Evolutionary conservation across 2,113 vertebrate genomes (phyloP), one percentile per base, ranked within the genome.

Genomic region (Indri indri): DNA sequence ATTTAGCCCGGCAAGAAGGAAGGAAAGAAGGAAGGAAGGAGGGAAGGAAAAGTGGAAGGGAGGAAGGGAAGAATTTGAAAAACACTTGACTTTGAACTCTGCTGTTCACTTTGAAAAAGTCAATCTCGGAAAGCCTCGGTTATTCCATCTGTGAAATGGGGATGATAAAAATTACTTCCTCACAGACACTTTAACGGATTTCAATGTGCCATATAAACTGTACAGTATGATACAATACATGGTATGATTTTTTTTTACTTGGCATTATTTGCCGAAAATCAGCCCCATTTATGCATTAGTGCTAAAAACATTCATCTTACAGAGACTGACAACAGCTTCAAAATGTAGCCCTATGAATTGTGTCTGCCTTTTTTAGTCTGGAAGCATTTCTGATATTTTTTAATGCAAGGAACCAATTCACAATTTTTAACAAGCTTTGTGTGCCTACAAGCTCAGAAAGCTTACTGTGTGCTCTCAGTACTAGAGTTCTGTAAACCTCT

Each of bases 341-440:
- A 84, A 96, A 50, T 80, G 23, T 32, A 63, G 68, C 79, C 59
- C 63, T 52, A 80, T 20, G 17, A 92, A 83, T 23, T 32, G 16
- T 88, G 79, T 57, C 54, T 89, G 57, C 61, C 4, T 70, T 74
- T 94, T 71, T 61, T 63, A 32, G 34, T 82, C 25, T 94, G 54
- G 42, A 96, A 96, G 42, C 34, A 97, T 94, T 94, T 96, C 77
- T 82, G n/a, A 40, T 86, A 59, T 97, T 93, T 93, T 96, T 92
- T 91, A 95, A 82, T 40, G 34, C 47, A 90, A 96, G 16, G 77
- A 95, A 87, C 8, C 20, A 96, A 65, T 59, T 83, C 40, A 40
- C 32, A 87, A 42, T 81, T 84, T 79, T 84, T 68, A 93, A 85
- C n/a, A 54, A 77, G 27, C 63, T 87, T 57, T 84, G 63, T 77